These are phyloP conservation scores for Mormyrops attenuatus DNA, from an alignment of 2,797 vertebrate species.

Conservation along the genomic window DNA sequence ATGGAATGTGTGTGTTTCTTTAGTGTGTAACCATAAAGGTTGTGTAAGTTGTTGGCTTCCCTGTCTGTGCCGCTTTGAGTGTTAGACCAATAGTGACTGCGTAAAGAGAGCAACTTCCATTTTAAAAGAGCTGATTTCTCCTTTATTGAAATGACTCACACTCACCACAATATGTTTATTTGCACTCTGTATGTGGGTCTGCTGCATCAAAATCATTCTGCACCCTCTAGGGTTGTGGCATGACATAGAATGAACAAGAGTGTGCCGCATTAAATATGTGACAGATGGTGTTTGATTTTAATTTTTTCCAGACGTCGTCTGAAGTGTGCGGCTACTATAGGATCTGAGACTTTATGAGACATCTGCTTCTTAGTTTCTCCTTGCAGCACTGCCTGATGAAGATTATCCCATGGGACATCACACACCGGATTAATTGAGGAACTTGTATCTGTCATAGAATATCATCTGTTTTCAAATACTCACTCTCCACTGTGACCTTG, in stretches of 20 bases:
- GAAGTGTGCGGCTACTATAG: neutral
- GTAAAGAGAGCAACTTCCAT: neutral
- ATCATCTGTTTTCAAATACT: slow-evolving; percentile 47
- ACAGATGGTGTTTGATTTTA: neutral
- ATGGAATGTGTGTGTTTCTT: too few species aligned
- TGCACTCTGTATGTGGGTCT: neutral
- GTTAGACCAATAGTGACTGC: neutral
- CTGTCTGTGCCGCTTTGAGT: neutral
- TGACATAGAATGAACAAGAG: neutral
- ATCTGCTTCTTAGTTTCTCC: neutral
- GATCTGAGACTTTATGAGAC: neutral
- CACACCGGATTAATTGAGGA: neutral
- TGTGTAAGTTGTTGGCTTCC: neutral
- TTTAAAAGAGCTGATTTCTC: neutral
- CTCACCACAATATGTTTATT: neutral
- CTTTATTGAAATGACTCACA: neutral
- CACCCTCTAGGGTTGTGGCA: neutral
- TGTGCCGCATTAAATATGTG: neutral
- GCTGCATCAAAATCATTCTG: neutral
- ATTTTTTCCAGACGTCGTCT: neutral
- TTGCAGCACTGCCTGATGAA: neutral
- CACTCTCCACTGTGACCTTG: slow-evolving; percentile 90
- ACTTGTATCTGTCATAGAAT: neutral
- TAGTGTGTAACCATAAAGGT: neutral
- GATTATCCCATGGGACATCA: neutral